Conservation (phyloP, 2,888 invertebrate genomes). For the Luffia ferchaultella region DNA sequence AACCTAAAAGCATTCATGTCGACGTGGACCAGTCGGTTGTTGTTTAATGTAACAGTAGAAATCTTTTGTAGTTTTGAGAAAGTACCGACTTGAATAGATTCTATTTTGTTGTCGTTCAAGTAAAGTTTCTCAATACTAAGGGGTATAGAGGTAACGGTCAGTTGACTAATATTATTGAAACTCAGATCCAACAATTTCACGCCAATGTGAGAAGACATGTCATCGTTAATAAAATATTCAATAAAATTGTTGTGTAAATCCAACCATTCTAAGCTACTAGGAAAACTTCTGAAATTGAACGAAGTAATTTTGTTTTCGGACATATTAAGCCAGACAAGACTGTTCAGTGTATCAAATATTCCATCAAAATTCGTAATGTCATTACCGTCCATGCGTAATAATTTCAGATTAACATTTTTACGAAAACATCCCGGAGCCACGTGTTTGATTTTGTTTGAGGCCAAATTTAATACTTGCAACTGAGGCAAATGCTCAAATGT, state of each 20-base stretch:
- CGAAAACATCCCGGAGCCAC: slow-evolving; percentile 79
- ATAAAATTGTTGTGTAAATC: slow-evolving; percentile 82
- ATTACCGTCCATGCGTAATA: slow-evolving; percentile 80
- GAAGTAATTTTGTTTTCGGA: slow-evolving; percentile 77
- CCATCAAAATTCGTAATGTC: slow-evolving; percentile 77
- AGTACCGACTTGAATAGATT: slow-evolving; percentile 72
- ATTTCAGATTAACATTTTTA: slow-evolving; percentile 74
- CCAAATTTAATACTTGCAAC: slow-evolving; percentile 80
- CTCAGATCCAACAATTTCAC: slow-evolving; percentile 79
- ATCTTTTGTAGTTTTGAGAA: slow-evolving; percentile 74
- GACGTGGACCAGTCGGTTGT: slow-evolving; percentile 76
- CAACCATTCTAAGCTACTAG: slow-evolving; percentile 77
- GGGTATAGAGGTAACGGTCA: slow-evolving; percentile 74
- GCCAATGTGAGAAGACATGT: slow-evolving; percentile 60
- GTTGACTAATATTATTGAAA: slow-evolving; percentile 73
- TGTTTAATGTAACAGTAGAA: slow-evolving; percentile 77
- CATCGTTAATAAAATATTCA: slow-evolving; percentile 67
- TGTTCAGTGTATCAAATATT: slow-evolving; percentile 74
- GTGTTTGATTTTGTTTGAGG: slow-evolving; percentile 78
- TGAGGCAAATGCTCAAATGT: slow-evolving; percentile 78
- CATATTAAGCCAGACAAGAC: slow-evolving; percentile 81
- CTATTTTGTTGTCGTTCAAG: slow-evolving; percentile 78
- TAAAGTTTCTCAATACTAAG: slow-evolving; percentile 76
- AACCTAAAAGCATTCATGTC: slow-evolving; percentile 78
- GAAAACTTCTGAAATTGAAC: slow-evolving; percentile 81